Conservation (phyloP, 2,888 invertebrate species). For the Imbricaverruca yamaguchii region DNA sequence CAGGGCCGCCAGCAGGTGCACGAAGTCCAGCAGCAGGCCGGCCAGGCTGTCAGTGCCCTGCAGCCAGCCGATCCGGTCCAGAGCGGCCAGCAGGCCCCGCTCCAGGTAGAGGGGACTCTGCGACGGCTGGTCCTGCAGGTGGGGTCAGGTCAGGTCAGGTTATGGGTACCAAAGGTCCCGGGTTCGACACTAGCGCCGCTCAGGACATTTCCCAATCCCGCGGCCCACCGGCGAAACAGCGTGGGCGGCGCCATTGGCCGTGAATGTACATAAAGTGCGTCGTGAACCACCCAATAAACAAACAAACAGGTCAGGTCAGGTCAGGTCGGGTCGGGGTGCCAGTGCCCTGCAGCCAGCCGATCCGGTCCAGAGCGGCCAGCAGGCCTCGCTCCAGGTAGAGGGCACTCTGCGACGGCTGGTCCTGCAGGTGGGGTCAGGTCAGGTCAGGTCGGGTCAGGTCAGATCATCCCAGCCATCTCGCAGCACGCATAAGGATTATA, state of each 20-base stretch:
- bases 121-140: conserved; percentile 72
- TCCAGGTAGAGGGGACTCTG: conserved; percentile 74
- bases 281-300: too few relatives aligned
- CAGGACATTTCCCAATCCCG: too few relatives aligned
- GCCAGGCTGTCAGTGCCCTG: not conserved
- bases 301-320: conserved; percentile 29
- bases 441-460: too few relatives aligned
- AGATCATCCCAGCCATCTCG: too few relatives aligned
- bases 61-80: not conserved
- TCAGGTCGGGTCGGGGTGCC: not conserved
- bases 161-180: too few relatives aligned
- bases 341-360: not conserved
- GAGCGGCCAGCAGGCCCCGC: conserved; percentile 55
- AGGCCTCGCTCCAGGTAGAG: conserved; percentile 71
- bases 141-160: too few relatives aligned
- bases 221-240: too few relatives aligned
- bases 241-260: too few relatives aligned
- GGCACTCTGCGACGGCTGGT: conserved; percentile 80
- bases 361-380: conserved; percentile 40
- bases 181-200: too few relatives aligned
- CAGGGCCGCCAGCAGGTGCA: not conserved
- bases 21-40: not conserved
- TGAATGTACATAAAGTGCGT: too few relatives aligned
- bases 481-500: too few relatives aligned
- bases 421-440: conserved; percentile 47